Base-by-base conservation (phyloP, 2,113 vertebrate species). In the Triplophysa tibetana region DNA sequence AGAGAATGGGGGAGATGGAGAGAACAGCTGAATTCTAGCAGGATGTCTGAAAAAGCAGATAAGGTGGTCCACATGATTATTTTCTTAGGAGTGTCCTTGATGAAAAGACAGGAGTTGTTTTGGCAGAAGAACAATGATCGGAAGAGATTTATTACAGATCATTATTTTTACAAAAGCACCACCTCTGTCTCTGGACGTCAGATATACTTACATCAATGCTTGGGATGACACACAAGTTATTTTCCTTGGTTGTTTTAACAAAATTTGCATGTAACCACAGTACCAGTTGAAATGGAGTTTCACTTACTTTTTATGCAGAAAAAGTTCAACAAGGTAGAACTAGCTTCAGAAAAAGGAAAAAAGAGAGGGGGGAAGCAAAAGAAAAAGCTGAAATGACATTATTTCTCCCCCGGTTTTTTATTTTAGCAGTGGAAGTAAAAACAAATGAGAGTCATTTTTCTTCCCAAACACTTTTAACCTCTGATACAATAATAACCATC, bases 361-460 rank as follows among this genome's bases (percentile, higher is more conserved):
- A n/a, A 8, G 54, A 69, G 26, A n/a, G 23, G 12, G 5, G 24
- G 0, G 0, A 12, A 16, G 54, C 5, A 54, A 26, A 2, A 21
- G 52, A 21, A 13, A 21, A n/a, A 61, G 45, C 56, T 19, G 24
- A 0, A 48, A 19, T 38, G 45, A 72, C n/a, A 50, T 29, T 70
- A 48, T 60, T 58, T 64, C 67, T 73, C 33, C 58, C 41, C 29
- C 79, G 45, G 29, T 56, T n/a, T 79, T 69, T 78, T 78, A 74
- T 83, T 85, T 68, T 70, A 80, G 56, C 7, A 17, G 23, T 26
- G 60, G 70, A 85, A 72, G 75, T 66, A 50, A 69, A 86, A 85
- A 86, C 74, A 85, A 86, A 83, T 82, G 68, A 81, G 23, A 21
- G 72, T 78, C 73, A 69, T 77, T 83, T 78, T 64, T 82, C 72